A percentile compares a stretch with the other conserved stretches of the same genome.
phyloP scores from a whole-genome alignment of 1,140 invertebrate species.

The Galendromus occidentalis region DNA sequence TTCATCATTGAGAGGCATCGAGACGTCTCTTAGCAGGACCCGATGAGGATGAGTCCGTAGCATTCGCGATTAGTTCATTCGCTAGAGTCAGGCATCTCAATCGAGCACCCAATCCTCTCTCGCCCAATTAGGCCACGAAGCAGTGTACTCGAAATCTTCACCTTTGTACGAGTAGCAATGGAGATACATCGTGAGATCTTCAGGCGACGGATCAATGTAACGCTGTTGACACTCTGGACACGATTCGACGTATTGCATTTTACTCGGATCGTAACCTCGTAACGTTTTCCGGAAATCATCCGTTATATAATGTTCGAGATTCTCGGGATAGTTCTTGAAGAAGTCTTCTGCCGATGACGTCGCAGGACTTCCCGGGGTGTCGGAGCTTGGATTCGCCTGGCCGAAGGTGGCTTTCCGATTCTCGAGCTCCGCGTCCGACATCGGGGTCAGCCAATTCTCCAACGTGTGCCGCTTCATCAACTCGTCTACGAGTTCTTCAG shows the following conservation, averaged over 20 bases:
- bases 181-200: conserved; percentile 80
- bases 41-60: too few relatives aligned
- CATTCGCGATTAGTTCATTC: not conserved
- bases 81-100: not conserved
- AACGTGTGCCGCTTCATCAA: conserved; percentile 76
- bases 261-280: conserved; percentile 41
- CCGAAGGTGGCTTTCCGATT: not conserved
- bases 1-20: too few relatives aligned
- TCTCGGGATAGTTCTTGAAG: conserved; percentile 8
- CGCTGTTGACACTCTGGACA: conserved; percentile 80
- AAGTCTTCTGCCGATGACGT: conserved; percentile 12
- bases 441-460: conserved; percentile 48
- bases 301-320: not conserved
- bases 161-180: conserved; percentile 81
- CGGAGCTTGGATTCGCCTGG: not conserved
- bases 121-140: conserved; percentile 67
- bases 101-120: conserved; percentile 43
- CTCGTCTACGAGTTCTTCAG: conserved; percentile 70
- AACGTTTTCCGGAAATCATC: conserved; percentile 1
- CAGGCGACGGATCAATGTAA: conserved; percentile 68
- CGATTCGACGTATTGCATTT: conserved; percentile 56
- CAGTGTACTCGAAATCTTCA: conserved; percentile 70
- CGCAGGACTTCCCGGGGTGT: not conserved
- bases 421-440: not conserved
- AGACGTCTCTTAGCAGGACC: too few relatives aligned